Evolutionary conservation across 1,140 invertebrate species (phyloP).

Genomic region (Drosophila lowei): DNA sequence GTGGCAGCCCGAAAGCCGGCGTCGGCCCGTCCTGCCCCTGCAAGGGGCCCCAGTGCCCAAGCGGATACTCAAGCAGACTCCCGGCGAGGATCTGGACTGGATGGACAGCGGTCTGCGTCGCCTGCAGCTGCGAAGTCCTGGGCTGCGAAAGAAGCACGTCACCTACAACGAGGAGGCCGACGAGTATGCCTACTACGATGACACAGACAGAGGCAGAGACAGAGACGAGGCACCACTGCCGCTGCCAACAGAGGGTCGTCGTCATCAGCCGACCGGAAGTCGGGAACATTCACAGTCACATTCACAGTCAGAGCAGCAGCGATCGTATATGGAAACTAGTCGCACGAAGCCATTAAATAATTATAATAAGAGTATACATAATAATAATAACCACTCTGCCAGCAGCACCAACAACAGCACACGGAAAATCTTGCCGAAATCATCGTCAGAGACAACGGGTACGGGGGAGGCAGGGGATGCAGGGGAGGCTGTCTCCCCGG

Average conservation of each 20-base stretch:
- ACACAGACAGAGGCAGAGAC: constrained; percentile 2
- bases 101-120: constrained; percentile 56
- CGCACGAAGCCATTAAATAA: constrained; percentile 74
- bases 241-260: constrained; percentile 20
- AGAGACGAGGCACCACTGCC: background rate
- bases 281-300: constrained; percentile 30
- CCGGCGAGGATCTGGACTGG: constrained; percentile 38
- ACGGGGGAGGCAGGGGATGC: constrained; percentile 20
- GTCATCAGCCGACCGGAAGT: constrained; percentile 68
- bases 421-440: constrained; percentile 66
- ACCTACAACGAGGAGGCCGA: constrained; percentile 71
- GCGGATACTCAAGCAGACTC: constrained; percentile 56
- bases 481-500: constrained; percentile 33
- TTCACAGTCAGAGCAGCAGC: background rate
- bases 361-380: constrained; percentile 56
- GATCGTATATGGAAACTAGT: constrained; percentile 72
- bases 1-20: constrained; percentile 8
- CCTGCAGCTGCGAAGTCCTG: constrained; percentile 52
- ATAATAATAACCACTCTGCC: constrained; percentile 52
- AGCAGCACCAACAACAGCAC: constrained; percentile 1
- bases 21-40: constrained; percentile 29
- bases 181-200: constrained; percentile 69
- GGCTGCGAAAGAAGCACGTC: constrained; percentile 70
- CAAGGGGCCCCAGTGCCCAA: constrained; percentile 46
- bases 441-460: constrained; percentile 55